A percentile compares a stretch with the other conserved stretches of the same genome.
Evolutionary conservation across 2,113 vertebrate genomes (phyloP).

Genomic region (Grantiella picta): DNA sequence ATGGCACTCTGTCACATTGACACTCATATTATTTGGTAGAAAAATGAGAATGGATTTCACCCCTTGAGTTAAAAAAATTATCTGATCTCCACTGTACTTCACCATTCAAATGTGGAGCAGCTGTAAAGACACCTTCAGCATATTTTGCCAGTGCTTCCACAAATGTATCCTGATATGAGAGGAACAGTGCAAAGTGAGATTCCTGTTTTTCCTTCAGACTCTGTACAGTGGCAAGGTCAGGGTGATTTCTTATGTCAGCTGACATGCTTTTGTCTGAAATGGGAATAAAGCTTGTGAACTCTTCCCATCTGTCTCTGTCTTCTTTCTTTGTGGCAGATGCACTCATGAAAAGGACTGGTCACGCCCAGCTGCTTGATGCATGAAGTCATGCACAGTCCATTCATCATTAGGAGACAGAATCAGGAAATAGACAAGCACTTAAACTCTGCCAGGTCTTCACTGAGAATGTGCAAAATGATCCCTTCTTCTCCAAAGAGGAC

Average conservation of each 20-base stretch:
- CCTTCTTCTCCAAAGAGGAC: not conserved
- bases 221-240: not conserved
- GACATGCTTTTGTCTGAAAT: too few relatives aligned
- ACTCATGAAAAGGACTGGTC: not conserved
- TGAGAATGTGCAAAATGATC: not conserved
- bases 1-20: not conserved
- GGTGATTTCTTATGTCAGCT: not conserved
- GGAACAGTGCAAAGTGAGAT: not conserved
- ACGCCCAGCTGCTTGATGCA: fast-evolving
- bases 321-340: not conserved
- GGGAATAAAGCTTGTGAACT: not conserved
- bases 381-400: not conserved
- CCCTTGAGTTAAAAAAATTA: not conserved
- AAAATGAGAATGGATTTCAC: not conserved
- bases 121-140: not conserved
- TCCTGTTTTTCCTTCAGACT: not conserved
- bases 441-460: not conserved
- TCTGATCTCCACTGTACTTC: not conserved
- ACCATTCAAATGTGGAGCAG: not conserved
- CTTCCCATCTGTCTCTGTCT: not conserved
- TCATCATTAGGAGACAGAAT: not conserved
- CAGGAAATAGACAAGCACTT: not conserved
- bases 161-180: not conserved
- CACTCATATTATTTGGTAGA: not conserved
- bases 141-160: not conserved